These are phyloP conservation scores for Drosophila ficusphila DNA, from an alignment of 1,140 invertebrate genomes.

Conservation along the genomic window DNA sequence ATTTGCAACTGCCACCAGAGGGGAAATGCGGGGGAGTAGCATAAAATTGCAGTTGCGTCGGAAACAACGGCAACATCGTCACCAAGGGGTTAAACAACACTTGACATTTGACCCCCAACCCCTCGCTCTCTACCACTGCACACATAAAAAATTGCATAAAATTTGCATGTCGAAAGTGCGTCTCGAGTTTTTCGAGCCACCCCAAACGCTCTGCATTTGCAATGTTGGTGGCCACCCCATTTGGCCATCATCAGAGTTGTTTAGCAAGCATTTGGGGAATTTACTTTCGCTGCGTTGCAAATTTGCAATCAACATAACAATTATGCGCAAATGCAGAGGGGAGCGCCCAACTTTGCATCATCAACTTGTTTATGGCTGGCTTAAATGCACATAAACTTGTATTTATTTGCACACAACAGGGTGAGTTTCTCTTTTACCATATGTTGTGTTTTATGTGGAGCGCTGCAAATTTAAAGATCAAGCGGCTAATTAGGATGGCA, in stretches of 20 bases:
- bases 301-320: constrained; percentile 80
- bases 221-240: background rate
- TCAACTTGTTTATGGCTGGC: constrained; percentile 6
- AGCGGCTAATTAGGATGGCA: constrained; percentile 63
- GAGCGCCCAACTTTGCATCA: background rate
- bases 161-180: constrained; percentile 82
- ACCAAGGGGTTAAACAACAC: constrained; percentile 21
- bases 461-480: constrained; percentile 64
- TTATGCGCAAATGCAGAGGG: constrained; percentile 43
- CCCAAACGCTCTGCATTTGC: too few relatives aligned
- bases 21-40: background rate
- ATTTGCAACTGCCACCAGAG: constrained; percentile 60
- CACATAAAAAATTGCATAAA: constrained; percentile 68
- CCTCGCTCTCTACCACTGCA: background rate
- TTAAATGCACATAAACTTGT: background rate
- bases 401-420: background rate
- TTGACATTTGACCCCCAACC: constrained; percentile 18
- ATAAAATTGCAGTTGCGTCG: constrained; percentile 38
- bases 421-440: constrained; percentile 8
- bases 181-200: constrained; percentile 42
- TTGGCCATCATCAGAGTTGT: constrained; percentile 42
- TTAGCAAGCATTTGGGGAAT: constrained; percentile 53
- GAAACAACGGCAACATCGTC: constrained; percentile 31
- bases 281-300: constrained; percentile 57
- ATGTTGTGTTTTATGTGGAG: constrained; percentile 46